phyloP scores from a whole-genome alignment of 2,113 vertebrate species.

The Ranitomeya imitator region DNA sequence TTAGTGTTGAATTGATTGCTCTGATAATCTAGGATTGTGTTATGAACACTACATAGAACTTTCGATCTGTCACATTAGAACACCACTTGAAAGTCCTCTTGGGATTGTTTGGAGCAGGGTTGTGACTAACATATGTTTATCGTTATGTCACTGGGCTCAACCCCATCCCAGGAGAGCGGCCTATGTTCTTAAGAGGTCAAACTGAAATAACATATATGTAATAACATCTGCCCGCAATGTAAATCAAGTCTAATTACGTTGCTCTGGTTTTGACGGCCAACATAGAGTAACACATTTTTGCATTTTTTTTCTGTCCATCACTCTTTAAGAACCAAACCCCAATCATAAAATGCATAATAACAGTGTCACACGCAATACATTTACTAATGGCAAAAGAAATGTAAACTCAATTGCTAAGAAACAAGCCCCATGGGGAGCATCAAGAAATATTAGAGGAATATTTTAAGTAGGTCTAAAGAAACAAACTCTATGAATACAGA shows the following conservation, averaged over 20 bases:
- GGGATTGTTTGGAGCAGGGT: not conserved
- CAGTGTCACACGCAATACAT: not conserved
- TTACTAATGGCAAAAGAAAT: not conserved
- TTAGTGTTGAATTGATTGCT: not conserved
- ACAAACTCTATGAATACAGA: not conserved
- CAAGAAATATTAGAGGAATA: not conserved
- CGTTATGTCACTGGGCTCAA: slow-evolving; percentile 21
- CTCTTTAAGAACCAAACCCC: not conserved
- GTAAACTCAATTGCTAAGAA: not conserved
- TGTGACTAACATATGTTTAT: not conserved
- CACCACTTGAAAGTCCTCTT: not conserved
- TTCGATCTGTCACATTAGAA: not conserved
- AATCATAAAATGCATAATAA: not conserved
- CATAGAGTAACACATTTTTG: not conserved
- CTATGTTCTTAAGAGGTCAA: not conserved
- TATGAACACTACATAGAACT: not conserved
- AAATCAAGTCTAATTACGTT: not conserved
- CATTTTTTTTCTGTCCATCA: not conserved
- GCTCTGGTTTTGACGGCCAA: not conserved
- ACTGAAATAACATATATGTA: slow-evolving; percentile 22
- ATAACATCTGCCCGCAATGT: not conserved
- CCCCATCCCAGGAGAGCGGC: slow-evolving; percentile 5
- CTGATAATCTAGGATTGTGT: not conserved
- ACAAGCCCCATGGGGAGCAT: not conserved
- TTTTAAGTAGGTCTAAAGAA: not conserved